Base-by-base conservation (phyloP, 2,113 vertebrate genomes). In the Alethe diademata region DNA sequence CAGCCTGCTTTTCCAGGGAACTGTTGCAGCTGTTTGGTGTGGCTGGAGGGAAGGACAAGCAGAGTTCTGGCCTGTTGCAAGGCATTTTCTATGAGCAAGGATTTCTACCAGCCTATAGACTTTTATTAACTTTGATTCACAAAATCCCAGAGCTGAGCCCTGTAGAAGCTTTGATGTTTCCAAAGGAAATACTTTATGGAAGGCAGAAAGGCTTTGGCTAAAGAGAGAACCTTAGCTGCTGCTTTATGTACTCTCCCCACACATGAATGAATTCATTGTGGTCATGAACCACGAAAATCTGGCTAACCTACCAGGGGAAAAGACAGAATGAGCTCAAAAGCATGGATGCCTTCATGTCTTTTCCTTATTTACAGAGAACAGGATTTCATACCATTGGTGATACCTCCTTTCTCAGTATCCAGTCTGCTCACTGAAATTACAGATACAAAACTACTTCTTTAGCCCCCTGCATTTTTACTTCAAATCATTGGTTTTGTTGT, bases 221-320 rank as follows among this genome's bases (percentile, higher is more conserved):
- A 78, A 42, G 5, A 11, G 26, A 78, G 31, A 64, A 26, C 42
- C 33, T 79, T 47, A 14, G 56, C 54, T 89, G 76, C 45, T 91
- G 9, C 29, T 94, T 93, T 92, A 75, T 67, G 17, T 23, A 26
- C n/a, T 85, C 38, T 42, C 28, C 43, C n/a, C 6, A 6, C 48
- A 36, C 31, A 38, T 64, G 58, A 97, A 92, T 66, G 53, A 96
- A 93, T 87, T 91, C 31, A 79, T 12, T 78, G 58, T 47, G 71
- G 71, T 47, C 40, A 91, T 93, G 22, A 65, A 79, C 42, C 12
- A 79, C 54, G 81, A 84, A 88, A 61, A 82, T 73, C 36, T 65
- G 54, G 22, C 54, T 91, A 93, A 82, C 36, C 29, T 93, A 57
- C 36, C 9, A 17, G 1, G 28, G 10, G 57, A 42, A 53, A 88